These are phyloP conservation scores for Kradibia gibbosae DNA, from an alignment of 1,140 invertebrate species.

Conservation along the genomic window DNA sequence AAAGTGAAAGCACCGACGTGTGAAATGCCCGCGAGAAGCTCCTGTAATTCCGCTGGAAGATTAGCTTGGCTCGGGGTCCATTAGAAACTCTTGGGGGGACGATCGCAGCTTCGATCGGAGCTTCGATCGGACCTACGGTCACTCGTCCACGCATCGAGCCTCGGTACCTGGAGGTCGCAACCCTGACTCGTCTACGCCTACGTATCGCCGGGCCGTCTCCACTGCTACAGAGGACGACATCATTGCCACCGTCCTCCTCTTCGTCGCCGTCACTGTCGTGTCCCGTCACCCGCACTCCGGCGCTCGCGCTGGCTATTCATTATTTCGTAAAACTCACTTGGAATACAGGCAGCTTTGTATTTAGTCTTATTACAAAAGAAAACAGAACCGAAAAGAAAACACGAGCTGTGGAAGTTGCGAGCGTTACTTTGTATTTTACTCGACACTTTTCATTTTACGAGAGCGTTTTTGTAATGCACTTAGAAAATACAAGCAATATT, in stretches of 20 bases:
- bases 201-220: not conserved
- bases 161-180: not conserved
- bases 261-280: not conserved
- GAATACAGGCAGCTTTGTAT: constrained; percentile 2
- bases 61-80: too few species aligned
- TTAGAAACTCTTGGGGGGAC: too few species aligned
- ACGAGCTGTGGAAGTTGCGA: constrained; percentile 20
- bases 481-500: constrained; percentile 16
- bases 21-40: constrained; percentile 44
- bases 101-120: constrained; percentile 2
- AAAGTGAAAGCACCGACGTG: constrained; percentile 31
- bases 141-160: constrained; percentile 8
- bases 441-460: constrained; percentile 38
- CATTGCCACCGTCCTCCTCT: not conserved
- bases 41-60: constrained; percentile 62
- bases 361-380: constrained; percentile 3
- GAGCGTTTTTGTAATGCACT: constrained; percentile 23
- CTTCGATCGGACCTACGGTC: constrained; percentile 8
- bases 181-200: not conserved
- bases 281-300: not conserved
- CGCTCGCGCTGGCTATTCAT: too few species aligned
- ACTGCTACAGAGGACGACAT: too few species aligned
- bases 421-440: constrained; percentile 35
- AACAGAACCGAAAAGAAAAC: not conserved
- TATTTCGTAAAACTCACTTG: constrained; percentile 7